Conservation (phyloP, 2,797 vertebrate species). For the Acanthurus lineatus region DNA sequence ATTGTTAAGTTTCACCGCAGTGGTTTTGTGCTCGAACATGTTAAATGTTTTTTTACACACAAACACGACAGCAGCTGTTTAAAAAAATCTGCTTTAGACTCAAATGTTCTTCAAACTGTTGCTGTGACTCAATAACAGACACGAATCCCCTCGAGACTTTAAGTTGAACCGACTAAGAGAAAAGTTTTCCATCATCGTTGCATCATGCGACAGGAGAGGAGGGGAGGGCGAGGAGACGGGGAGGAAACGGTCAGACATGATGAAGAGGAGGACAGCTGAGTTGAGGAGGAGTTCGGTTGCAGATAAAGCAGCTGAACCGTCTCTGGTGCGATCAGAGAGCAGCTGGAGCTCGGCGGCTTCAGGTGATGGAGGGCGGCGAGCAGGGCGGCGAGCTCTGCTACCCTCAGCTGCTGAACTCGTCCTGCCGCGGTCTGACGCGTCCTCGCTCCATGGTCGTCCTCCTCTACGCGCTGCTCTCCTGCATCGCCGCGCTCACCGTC, state of each 20-base stretch:
- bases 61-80: neutral
- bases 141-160: neutral
- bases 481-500: slow-evolving; percentile 66
- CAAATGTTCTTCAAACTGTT: neutral
- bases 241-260: neutral
- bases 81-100: too few relatives aligned
- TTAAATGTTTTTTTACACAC: neutral
- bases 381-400: slow-evolving; percentile 54
- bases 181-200: slow-evolving; percentile 20
- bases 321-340: slow-evolving; percentile 1
- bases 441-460: slow-evolving; percentile 38
- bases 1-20: neutral
- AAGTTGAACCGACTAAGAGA: neutral
- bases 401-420: slow-evolving; percentile 55
- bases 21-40: neutral
- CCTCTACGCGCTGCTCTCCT: slow-evolving; percentile 62
- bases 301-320: slow-evolving; percentile 21
- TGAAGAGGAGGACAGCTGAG: slow-evolving; percentile 7
- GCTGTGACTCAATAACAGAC: neutral
- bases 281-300: neutral
- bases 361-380: slow-evolving; percentile 1
- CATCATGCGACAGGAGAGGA: slow-evolving; percentile 32
- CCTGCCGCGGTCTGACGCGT: slow-evolving; percentile 43
- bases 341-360: slow-evolving; percentile 18
- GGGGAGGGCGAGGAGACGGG: neutral